A percentile compares a stretch with the other conserved stretches of the same genome.
Conservation (phyloP, 2,888 invertebrate genomes). For the Synanthedon andrenaeformis region DNA sequence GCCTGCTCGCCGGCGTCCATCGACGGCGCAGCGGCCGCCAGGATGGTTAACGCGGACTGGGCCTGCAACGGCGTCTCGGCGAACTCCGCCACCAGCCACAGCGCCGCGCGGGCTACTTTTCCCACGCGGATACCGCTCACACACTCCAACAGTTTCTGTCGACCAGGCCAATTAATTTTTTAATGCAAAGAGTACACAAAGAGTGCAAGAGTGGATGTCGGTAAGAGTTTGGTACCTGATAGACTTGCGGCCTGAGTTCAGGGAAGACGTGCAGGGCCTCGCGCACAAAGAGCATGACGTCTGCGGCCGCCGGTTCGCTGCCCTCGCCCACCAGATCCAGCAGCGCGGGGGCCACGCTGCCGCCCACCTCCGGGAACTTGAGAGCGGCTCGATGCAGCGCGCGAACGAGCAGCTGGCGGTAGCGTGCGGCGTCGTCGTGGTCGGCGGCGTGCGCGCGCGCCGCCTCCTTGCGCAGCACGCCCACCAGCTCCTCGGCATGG, state of each 20-base stretch:
- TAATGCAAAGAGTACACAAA: no score
- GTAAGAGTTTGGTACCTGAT: constrained; percentile 68
- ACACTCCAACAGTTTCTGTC: constrained; percentile 78
- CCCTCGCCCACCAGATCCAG: constrained; percentile 93
- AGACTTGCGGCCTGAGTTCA: constrained; percentile 81
- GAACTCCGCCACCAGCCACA: constrained; percentile 99
- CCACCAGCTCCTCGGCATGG: constrained; percentile 95
- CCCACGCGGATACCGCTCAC: constrained; percentile 90
- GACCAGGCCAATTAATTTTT: constrained; percentile 1
- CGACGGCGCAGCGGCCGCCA: constrained; percentile 53
- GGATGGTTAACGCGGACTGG: constrained; percentile 80
- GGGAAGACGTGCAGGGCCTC: constrained; percentile 97
- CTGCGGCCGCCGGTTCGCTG: constrained; percentile 90
- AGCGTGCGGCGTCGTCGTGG: constrained; percentile 95
- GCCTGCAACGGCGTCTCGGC: constrained; percentile 84
- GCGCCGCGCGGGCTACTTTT: constrained; percentile 90
- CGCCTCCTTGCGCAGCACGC: constrained; percentile 91
- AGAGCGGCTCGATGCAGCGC: constrained; percentile 95
- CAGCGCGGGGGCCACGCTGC: constrained; percentile 92
- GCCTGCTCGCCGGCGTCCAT: constrained; percentile 4
- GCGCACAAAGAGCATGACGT: constrained; percentile 94
- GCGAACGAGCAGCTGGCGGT: constrained; percentile 93
- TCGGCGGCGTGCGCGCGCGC: constrained; percentile 90
- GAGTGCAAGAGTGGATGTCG: no score
- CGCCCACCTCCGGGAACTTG: constrained; percentile 96